phyloP scores from a whole-genome alignment of 2,113 vertebrate genomes.

The Zosterops hypoxanthus region DNA sequence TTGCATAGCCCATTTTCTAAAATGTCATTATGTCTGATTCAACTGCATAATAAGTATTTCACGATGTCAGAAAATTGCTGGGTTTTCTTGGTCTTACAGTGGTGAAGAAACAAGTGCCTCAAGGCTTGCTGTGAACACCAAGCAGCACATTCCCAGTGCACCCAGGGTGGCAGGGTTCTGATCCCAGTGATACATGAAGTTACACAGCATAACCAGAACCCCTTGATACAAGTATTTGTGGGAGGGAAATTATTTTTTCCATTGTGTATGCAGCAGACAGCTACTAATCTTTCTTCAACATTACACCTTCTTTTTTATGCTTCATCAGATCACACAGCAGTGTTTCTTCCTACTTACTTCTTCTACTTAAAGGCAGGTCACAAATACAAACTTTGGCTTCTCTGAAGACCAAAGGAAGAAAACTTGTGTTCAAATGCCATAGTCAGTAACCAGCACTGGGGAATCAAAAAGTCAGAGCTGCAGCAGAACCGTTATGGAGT shows the following conservation, averaged over 20 bases:
- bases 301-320: neutral
- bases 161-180: neutral
- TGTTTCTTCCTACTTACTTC: neutral
- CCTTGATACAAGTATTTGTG: neutral
- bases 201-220: neutral
- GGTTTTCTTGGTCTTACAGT: neutral
- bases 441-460: neutral
- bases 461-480: neutral
- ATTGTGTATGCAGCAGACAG: neutral
- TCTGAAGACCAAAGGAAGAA: neutral
- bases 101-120: neutral
- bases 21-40: neutral
- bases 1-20: neutral
- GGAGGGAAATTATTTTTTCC: neutral
- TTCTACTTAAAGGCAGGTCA: neutral
- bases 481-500: accelerated
- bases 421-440: neutral
- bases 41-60: neutral
- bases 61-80: neutral
- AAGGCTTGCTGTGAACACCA: neutral
- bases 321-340: neutral
- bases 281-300: neutral
- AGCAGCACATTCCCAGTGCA: neutral
- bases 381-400: neutral
- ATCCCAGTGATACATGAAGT: neutral